Base-by-base conservation (phyloP, 2,113 vertebrate species). In the Eubucco bourcierii region DNA sequence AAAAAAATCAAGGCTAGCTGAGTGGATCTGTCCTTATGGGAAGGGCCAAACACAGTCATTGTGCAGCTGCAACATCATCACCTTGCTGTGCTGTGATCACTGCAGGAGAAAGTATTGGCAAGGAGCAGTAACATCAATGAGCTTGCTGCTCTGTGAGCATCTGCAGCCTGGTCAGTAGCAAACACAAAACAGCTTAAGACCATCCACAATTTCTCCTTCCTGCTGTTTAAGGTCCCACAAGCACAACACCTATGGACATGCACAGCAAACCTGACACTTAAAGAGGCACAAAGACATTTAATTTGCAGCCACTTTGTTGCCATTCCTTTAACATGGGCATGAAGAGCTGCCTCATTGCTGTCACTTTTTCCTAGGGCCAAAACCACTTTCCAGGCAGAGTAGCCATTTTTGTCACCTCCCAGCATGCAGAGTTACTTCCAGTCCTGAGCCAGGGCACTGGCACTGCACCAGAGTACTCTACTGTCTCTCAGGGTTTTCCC, bases 111-210 rank as follows among this genome's bases (percentile, higher is more conserved):
- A 33, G 21, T 5, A 6, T 39, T 25, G 23, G 27, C 70, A n/a
- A 64, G 52, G n/a, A 59, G 41, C 18, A 59, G 55, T 37, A 58
- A 19, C 31, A n/a, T 2, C 5, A 2, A 20, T 15, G n/a, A 68
- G 25, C 4, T 0, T 24, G 23, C 64, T 50, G 29, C 2, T 47
- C 50, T 23, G 12, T 5, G 33, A 58, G 28, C 20, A 68, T 13
- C 80, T 80, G 55, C 33, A 74, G 58, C 56, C 27, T 80, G 41
- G 58, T 39, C 61, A 77, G 55, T 25, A 58, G 17, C 19, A 72
- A 66, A 47, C 14, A 8, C 31, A 58, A 64, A 87, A 24, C 52
- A n/a, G 3, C 0, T 0, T 29, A 44, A 27, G 1, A 0, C 18
- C 18, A 18, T 6, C 33, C 20, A 10, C 4, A 15, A 0, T 23